Conservation (phyloP, 2,113 vertebrate species). For the Cinclus cinclus region DNA sequence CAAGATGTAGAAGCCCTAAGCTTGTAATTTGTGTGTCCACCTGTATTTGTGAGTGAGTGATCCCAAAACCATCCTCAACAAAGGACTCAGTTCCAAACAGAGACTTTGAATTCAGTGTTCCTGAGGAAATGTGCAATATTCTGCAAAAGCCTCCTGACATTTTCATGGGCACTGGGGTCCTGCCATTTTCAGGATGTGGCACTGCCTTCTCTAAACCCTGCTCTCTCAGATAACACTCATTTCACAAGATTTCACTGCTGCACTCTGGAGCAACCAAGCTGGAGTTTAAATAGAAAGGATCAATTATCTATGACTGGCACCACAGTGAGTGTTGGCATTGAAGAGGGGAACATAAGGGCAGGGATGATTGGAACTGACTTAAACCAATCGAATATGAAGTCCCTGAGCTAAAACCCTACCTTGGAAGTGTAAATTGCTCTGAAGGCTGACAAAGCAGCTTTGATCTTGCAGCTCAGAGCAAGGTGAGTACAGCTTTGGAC, state of each 20-base stretch:
- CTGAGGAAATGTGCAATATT: neutral
- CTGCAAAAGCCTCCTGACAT: neutral
- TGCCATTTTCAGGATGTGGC: neutral
- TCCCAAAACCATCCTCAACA: neutral
- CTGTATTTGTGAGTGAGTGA: neutral
- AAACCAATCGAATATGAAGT: neutral
- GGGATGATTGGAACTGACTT: neutral
- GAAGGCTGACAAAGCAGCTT: conserved; percentile 3
- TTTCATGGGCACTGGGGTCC: neutral
- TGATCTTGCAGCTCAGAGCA: neutral
- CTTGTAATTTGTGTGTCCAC: neutral
- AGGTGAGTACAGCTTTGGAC: neutral
- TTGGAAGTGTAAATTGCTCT: neutral
- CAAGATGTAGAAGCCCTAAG: neutral
- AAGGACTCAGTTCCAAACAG: neutral
- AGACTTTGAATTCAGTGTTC: neutral
- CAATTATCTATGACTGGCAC: neutral
- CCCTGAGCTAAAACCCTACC: neutral
- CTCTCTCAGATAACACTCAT: neutral
- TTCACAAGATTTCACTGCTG: neutral
- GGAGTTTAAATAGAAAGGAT: neutral
- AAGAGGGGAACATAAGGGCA: neutral
- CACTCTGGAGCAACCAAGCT: neutral
- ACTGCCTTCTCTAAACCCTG: neutral
- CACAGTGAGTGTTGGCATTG: neutral